Evolutionary conservation across 2,797 vertebrate genomes (phyloP).

Genomic region (Coracias cyanogaster): DNA sequence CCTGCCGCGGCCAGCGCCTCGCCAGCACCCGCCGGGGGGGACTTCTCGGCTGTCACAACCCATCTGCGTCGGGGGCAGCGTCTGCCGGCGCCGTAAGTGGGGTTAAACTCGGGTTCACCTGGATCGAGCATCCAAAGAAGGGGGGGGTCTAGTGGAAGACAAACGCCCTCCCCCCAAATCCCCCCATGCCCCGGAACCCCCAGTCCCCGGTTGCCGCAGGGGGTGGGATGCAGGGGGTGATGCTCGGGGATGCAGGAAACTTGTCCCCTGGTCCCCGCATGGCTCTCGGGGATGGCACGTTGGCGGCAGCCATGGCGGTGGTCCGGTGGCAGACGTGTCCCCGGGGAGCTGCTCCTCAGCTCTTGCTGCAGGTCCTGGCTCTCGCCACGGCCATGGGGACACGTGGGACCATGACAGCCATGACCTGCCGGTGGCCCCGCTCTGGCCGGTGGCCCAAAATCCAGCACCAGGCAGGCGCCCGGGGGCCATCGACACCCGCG

Average conservation of each 20-base stretch:
- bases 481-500: neutral
- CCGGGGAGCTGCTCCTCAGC: neutral
- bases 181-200: neutral
- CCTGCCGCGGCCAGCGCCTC: slow-evolving; percentile 79
- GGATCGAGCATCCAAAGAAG: slow-evolving; percentile 70
- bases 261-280: fast-evolving
- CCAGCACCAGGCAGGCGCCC: neutral
- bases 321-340: neutral
- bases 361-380: neutral
- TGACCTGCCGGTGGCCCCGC: neutral
- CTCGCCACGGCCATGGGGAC: neutral
- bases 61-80: slow-evolving; percentile 84
- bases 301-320: neutral
- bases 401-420: neutral
- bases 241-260: neutral
- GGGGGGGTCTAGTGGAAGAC: neutral
- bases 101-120: slow-evolving; percentile 86
- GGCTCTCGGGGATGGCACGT: neutral
- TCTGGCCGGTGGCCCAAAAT: neutral
- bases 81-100: slow-evolving; percentile 89
- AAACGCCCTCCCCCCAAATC: neutral
- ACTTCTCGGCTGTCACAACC: slow-evolving; percentile 81
- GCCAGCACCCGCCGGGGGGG: slow-evolving; percentile 76
- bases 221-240: neutral
- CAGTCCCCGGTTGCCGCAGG: fast-evolving